These are phyloP conservation scores for Zeus faber DNA, from an alignment of 2,113 vertebrate species.

Conservation along the genomic window DNA sequence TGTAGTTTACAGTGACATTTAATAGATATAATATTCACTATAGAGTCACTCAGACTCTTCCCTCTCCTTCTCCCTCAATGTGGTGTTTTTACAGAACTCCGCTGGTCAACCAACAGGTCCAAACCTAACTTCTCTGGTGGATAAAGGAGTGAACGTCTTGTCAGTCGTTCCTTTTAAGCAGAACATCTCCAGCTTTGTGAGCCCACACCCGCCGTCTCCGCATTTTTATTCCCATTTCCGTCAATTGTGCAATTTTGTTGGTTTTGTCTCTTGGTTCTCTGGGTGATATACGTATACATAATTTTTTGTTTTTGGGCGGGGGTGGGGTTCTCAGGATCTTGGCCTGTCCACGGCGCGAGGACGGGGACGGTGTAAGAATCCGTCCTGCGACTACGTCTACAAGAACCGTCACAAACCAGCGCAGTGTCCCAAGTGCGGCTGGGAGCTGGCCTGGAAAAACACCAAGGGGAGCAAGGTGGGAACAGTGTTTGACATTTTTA, in stretches of 20 bases:
- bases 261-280: background rate
- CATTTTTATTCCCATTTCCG: no score
- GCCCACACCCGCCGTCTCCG: no score
- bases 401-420: conserved; percentile 96
- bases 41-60: background rate
- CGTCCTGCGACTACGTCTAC: conserved; percentile 89
- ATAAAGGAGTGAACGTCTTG: conserved; percentile 65
- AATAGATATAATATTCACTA: background rate
- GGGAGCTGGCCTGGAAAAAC: conserved; percentile 83
- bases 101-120: conserved; percentile 47
- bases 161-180: conserved; percentile 72
- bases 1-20: background rate
- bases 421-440: conserved; percentile 90
- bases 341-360: conserved; percentile 93
- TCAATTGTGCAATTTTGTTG: background rate
- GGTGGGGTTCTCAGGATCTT: conserved; percentile 88
- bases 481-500: no score
- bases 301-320: background rate
- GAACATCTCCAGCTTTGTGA: conserved; percentile 63
- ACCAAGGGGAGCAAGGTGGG: conserved; percentile 71
- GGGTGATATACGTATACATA: background rate
- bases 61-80: conserved; percentile 1
- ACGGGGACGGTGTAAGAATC: conserved; percentile 93
- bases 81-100: conserved; percentile 33
- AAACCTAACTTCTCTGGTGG: conserved; percentile 61